Evolutionary conservation across 2,113 vertebrate species (phyloP).

Genomic region (Pantherophis guttatus): DNA sequence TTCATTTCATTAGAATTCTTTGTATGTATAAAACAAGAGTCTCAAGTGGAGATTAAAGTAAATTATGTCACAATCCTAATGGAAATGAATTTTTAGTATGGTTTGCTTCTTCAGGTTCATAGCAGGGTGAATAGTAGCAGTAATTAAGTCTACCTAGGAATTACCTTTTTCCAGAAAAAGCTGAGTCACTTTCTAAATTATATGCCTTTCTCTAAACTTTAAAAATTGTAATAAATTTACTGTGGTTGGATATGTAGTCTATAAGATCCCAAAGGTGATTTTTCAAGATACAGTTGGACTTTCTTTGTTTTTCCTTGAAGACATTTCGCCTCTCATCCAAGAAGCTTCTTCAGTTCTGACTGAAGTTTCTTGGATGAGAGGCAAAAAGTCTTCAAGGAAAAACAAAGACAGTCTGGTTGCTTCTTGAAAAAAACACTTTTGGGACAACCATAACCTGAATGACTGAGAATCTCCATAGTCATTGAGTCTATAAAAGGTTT

Average conservation of each 20-base stretch:
- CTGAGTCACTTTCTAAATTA: not conserved
- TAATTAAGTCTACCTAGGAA: not conserved
- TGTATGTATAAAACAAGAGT: not conserved
- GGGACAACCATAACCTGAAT: not conserved
- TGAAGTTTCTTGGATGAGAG: not conserved
- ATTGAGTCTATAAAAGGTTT: not conserved
- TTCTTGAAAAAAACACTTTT: not conserved
- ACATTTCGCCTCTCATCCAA: not conserved
- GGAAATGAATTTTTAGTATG: not conserved
- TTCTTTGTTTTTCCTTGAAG: not conserved
- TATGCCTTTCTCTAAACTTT: not conserved
- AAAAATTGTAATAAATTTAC: not conserved
- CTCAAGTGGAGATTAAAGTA: not conserved
- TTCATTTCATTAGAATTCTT: not conserved
- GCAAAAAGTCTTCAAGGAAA: not conserved
- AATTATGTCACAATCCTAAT: not conserved
- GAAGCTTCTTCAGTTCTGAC: not conserved
- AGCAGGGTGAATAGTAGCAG: not conserved
- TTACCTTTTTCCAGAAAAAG: not conserved
- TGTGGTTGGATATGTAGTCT: not conserved
- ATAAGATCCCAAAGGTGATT: not conserved
- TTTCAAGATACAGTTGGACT: not conserved
- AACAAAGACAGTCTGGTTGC: not conserved
- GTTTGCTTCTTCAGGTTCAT: not conserved
- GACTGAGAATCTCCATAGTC: not conserved